Evolutionary conservation across 2,888 invertebrate genomes (phyloP).

Genomic region (Alloscopus bannaensis): DNA sequence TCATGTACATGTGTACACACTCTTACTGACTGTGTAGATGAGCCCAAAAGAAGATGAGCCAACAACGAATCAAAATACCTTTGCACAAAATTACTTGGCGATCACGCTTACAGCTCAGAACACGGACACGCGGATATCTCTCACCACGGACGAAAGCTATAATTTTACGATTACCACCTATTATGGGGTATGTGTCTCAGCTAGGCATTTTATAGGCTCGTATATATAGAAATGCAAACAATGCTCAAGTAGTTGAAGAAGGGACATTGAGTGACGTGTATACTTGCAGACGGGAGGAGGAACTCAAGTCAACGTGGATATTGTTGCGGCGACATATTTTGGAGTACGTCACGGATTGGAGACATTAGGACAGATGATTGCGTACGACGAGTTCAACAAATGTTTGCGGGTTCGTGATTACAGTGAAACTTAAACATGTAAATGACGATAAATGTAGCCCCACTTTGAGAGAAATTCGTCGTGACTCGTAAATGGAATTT

Average conservation of each 20-base stretch:
- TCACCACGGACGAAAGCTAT: slow-evolving; percentile 72
- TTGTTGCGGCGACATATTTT: slow-evolving; percentile 69
- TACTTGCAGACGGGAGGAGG: slow-evolving; percentile 30
- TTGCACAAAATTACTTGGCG: slow-evolving; percentile 67
- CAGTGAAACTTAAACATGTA: not conserved
- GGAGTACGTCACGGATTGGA: slow-evolving; percentile 72
- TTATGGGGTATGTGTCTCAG: slow-evolving; percentile 57
- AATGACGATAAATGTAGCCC: too few species aligned
- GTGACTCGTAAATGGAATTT: not conserved
- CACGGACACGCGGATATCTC: slow-evolving; percentile 66
- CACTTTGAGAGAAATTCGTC: not conserved
- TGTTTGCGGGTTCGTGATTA: slow-evolving; percentile 77
- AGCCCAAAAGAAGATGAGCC: slow-evolving; percentile 72
- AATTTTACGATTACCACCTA: slow-evolving; percentile 66
- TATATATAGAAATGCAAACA: not conserved
- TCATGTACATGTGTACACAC: too few species aligned
- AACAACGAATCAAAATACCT: slow-evolving; percentile 64
- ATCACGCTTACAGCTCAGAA: slow-evolving; percentile 68
- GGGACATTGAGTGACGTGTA: too few species aligned
- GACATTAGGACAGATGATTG: slow-evolving; percentile 77
- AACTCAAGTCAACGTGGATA: slow-evolving; percentile 57
- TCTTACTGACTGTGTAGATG: slow-evolving; percentile 58
- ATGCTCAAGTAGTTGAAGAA: too few species aligned
- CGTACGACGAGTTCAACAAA: slow-evolving; percentile 74
- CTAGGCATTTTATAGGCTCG: not conserved